These are phyloP conservation scores for Deroplatys truncata DNA, from an alignment of 2,888 invertebrate species.

Conservation along the genomic window DNA sequence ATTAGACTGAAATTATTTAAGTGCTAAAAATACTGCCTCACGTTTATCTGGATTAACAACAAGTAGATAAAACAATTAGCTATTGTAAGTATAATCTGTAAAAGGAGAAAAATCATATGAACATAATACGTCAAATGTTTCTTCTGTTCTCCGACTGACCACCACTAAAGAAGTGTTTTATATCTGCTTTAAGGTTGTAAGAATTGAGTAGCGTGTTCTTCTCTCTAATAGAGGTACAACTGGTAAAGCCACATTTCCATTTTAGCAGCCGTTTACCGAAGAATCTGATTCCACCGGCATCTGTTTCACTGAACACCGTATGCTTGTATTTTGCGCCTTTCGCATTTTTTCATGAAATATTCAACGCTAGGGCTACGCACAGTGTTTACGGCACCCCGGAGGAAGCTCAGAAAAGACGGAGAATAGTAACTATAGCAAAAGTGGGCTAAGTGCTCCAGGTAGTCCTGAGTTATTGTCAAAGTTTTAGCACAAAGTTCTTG, in stretches of 20 bases:
- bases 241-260: background rate
- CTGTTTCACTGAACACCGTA: background rate
- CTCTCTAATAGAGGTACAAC: background rate
- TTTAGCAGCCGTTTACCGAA: background rate
- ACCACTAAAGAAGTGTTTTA: background rate
- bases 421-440: background rate
- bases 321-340: background rate
- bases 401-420: background rate
- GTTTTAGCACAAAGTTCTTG: too few species aligned
- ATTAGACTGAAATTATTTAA: too few species aligned
- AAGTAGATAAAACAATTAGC: too few species aligned
- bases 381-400: background rate
- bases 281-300: background rate
- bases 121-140: too few species aligned
- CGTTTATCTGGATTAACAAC: too few species aligned
- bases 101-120: too few species aligned
- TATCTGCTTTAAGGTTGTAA: background rate
- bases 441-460: background rate
- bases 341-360: background rate
- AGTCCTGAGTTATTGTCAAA: too few species aligned
- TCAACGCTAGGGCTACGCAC: background rate
- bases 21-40: too few species aligned
- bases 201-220: background rate
- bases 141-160: too few species aligned
- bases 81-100: too few species aligned